Conservation (phyloP, 64 coral and sea anemone species). For the Astreopora myriophthalma region DNA sequence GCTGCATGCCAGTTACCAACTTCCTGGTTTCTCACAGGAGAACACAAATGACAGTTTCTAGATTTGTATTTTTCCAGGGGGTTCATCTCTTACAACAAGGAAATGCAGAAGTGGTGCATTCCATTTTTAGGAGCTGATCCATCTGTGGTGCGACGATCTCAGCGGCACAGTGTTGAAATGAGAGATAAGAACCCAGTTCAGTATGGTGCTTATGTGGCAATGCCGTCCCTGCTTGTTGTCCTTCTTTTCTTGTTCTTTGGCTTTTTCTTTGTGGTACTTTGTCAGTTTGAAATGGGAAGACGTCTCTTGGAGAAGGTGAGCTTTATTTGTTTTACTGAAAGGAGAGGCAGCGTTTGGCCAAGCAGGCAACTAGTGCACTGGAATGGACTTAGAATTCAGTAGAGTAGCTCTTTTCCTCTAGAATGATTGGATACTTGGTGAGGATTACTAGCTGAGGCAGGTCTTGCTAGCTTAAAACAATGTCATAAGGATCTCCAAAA, state of each 20-base stretch:
- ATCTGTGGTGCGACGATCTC: slow-evolving; percentile 87
- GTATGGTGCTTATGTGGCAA: slow-evolving; percentile 80
- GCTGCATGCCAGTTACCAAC: too few relatives aligned
- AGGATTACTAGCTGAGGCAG: too few relatives aligned
- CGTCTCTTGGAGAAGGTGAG: slow-evolving; percentile 85
- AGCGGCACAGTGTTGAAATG: slow-evolving; percentile 67
- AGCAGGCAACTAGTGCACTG: too few relatives aligned
- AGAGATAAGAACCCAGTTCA: slow-evolving; percentile 75
- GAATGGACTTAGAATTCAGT: too few relatives aligned
- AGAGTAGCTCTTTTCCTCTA: too few relatives aligned
- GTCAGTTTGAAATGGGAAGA: slow-evolving; percentile 84
- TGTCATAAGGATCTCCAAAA: too few relatives aligned
- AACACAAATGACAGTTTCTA: background rate
- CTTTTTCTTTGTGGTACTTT: slow-evolving; percentile 80
- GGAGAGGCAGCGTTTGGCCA: too few relatives aligned
- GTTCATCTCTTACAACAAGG: slow-evolving; percentile 69
- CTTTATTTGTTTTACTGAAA: background rate
- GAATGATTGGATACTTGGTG: too few relatives aligned
- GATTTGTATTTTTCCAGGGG: slow-evolving; percentile 22
- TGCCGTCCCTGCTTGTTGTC: slow-evolving; percentile 75
- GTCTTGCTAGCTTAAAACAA: too few relatives aligned
- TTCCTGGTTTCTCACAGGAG: too few relatives aligned
- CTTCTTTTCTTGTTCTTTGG: slow-evolving; percentile 92
- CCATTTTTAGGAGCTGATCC: slow-evolving; percentile 93
- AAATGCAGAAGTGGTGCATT: slow-evolving; percentile 88